A percentile compares a stretch with the other conserved stretches of the same genome.
These are phyloP conservation scores for Pygoscelis adeliae DNA, from an alignment of 2,113 vertebrate genomes.

Conservation along the genomic window DNA sequence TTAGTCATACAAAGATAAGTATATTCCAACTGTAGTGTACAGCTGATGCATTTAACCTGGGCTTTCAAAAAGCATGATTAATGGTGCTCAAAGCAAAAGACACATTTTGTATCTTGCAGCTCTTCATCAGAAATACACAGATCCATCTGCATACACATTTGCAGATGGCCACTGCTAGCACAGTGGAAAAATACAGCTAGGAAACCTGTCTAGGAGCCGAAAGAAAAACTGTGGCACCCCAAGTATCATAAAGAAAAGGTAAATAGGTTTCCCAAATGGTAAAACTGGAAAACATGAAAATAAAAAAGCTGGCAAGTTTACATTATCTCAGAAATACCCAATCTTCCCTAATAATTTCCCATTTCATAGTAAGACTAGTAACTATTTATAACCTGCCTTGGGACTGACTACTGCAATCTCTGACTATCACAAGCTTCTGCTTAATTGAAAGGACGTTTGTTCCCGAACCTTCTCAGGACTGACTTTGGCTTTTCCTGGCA, in stretches of 20 bases:
- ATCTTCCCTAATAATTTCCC: neutral
- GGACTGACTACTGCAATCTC: neutral
- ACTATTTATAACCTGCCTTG: neutral
- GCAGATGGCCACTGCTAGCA: neutral
- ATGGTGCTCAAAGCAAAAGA: neutral
- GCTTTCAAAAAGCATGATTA: neutral
- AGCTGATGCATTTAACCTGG: neutral
- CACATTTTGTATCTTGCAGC: neutral
- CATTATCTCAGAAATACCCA: neutral
- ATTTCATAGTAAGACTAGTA: neutral
- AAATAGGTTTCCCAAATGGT: neutral
- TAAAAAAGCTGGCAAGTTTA: neutral
- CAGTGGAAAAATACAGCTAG: rapidly evolving
- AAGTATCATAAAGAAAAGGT: neutral
- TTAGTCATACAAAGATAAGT: neutral
- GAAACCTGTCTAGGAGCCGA: neutral
- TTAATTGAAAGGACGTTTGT: neutral
- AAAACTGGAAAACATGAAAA: neutral
- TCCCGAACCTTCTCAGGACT: neutral
- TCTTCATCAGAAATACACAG: neutral
- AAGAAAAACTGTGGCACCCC: neutral
- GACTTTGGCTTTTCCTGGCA: neutral
- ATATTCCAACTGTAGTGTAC: neutral
- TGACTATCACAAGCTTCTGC: neutral
- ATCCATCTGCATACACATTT: neutral